phyloP scores from a whole-genome alignment of 2,113 vertebrate species.

The Mustelus asterias region DNA sequence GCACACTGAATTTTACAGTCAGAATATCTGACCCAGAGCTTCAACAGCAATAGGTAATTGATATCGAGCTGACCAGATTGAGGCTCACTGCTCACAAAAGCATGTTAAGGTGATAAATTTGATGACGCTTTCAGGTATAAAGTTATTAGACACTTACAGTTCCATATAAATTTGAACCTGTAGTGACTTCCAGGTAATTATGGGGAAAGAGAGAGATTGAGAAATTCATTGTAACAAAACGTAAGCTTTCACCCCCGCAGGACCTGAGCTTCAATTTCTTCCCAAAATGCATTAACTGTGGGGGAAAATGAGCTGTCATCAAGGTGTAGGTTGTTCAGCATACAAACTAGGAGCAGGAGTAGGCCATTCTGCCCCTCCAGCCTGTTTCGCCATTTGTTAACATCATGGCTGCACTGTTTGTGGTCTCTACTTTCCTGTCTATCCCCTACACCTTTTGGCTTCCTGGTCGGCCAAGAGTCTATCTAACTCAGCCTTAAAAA shows the following conservation, averaged over 20 bases:
- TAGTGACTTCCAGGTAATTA: not conserved
- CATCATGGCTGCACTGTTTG: too few species aligned
- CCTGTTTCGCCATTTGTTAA: too few species aligned
- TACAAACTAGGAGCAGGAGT: too few species aligned
- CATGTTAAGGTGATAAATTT: not conserved
- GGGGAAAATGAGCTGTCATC: not conserved
- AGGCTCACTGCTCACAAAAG: not conserved
- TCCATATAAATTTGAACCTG: not conserved
- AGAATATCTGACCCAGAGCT: not conserved
- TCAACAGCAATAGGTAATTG: not conserved
- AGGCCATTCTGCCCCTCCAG: too few species aligned
- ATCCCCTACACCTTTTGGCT: too few species aligned
- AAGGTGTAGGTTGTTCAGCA: not conserved
- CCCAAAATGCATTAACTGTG: not conserved
- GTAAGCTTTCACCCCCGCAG: not conserved
- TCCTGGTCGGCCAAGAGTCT: too few species aligned
- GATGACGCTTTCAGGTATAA: not conserved
- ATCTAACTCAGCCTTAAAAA: too few species aligned
- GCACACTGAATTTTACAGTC: not conserved
- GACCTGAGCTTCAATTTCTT: not conserved
- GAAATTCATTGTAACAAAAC: not conserved
- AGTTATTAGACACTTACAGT: not conserved
- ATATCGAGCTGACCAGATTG: not conserved
- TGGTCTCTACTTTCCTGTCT: too few species aligned
- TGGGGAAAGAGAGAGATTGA: not conserved